A percentile compares a stretch with the other conserved stretches of the same genome.
phyloP scores from a whole-genome alignment of 2,113 vertebrate species.

The Ranitomeya imitator region DNA sequence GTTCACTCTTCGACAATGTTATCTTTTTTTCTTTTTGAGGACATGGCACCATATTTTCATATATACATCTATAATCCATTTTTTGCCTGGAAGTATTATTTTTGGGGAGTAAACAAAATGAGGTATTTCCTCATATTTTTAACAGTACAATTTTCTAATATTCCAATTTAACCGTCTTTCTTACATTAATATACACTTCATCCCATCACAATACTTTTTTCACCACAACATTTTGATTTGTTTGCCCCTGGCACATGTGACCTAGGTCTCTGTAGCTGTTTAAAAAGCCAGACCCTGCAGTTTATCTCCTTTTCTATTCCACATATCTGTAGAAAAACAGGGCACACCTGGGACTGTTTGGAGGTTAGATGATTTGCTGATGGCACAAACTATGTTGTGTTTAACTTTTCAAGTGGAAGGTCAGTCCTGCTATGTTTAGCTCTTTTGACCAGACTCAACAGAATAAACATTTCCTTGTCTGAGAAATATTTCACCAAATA shows the following conservation, averaged over 20 bases:
- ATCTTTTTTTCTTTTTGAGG: no score
- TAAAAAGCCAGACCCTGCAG: background rate
- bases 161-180: background rate
- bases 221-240: background rate
- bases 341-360: slow-evolving; percentile 11
- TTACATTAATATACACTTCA: background rate
- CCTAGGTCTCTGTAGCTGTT: slow-evolving; percentile 10
- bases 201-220: background rate
- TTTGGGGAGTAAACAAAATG: background rate
- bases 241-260: slow-evolving; percentile 4
- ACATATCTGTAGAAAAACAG: slow-evolving; percentile 14
- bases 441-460: slow-evolving; percentile 42
- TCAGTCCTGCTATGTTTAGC: slow-evolving; percentile 29
- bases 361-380: slow-evolving; percentile 36
- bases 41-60: background rate
- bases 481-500: slow-evolving; percentile 38
- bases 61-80: background rate
- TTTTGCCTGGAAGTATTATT: background rate
- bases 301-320: slow-evolving; percentile 3
- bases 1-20: no score
- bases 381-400: slow-evolving; percentile 36
- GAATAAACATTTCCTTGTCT: slow-evolving; percentile 44
- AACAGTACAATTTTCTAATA: background rate
- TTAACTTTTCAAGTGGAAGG: slow-evolving; percentile 50
- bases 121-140: background rate